Conservation (phyloP, 2,797 vertebrate species). For the Bradypus variegatus region DNA sequence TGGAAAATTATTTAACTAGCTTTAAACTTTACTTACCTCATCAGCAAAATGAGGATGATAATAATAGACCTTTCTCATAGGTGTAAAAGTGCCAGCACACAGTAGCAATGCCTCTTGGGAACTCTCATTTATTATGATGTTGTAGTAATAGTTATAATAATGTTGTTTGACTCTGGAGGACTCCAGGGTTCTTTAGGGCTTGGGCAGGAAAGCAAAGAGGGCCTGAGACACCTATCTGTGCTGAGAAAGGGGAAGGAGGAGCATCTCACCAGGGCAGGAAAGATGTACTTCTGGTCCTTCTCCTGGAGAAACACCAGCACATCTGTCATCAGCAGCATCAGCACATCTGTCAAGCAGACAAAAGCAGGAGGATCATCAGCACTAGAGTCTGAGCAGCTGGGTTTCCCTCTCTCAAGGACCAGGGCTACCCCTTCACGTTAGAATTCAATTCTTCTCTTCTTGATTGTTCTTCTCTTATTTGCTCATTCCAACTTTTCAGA, state of each 20-base stretch:
- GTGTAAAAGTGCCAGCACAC: not conserved
- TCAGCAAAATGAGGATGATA: not conserved
- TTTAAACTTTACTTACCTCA: not conserved
- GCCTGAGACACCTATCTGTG: not conserved
- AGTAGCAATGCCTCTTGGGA: too few species aligned
- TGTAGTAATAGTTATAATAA: too few species aligned
- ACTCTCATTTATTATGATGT: not conserved
- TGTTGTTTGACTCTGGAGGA: not conserved
- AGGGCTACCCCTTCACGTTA: not conserved
- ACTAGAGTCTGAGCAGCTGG: not conserved
- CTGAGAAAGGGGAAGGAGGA: not conserved
- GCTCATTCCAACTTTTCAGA: not conserved
- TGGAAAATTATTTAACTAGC: not conserved
- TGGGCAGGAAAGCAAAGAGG: not conserved
- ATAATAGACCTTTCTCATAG: not conserved
- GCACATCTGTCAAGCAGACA: constrained; percentile 74
- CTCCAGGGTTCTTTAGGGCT: not conserved
- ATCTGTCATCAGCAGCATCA: constrained; percentile 85
- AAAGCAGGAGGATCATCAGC: not conserved
- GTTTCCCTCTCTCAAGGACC: not conserved
- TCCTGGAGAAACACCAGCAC: constrained; percentile 85
- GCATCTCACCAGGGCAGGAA: constrained; percentile 78
- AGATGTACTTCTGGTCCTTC: constrained; percentile 91
- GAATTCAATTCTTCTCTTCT: not conserved
- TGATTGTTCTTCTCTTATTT: not conserved